Evolutionary conservation across 2,797 vertebrate species (phyloP).

Genomic region (Sebastes steindachneri): DNA sequence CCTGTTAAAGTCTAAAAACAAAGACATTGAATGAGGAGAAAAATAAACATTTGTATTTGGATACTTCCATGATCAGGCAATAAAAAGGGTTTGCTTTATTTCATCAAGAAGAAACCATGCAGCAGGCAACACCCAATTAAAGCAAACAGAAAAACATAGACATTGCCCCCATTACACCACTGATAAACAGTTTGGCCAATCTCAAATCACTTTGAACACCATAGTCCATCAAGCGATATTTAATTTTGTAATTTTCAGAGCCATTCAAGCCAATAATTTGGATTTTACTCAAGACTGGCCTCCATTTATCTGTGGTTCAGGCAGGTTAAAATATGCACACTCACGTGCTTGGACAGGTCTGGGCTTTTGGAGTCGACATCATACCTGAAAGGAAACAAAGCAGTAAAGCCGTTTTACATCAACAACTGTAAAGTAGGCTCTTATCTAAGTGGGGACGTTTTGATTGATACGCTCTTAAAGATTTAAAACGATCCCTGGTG

Average conservation of each 20-base stretch:
- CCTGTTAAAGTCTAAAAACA: neutral
- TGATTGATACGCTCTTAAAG: neutral
- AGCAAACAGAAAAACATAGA: neutral
- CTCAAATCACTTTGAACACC: neutral
- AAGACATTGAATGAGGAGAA: slow-evolving; percentile 15
- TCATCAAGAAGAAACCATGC: slow-evolving; percentile 59
- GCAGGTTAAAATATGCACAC: slow-evolving; percentile 57
- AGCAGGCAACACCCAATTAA: slow-evolving; percentile 34
- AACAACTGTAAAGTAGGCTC: neutral
- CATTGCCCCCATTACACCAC: slow-evolving; percentile 31
- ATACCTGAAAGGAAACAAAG: slow-evolving; percentile 83
- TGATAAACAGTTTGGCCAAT: slow-evolving; percentile 26
- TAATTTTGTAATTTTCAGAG: neutral
- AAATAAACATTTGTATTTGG: slow-evolving; percentile 62
- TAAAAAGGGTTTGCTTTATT: slow-evolving; percentile 71
- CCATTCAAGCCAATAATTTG: slow-evolving; percentile 12
- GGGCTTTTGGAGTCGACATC: slow-evolving; percentile 97
- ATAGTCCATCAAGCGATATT: neutral
- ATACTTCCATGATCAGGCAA: slow-evolving; percentile 42
- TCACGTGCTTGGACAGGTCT: slow-evolving; percentile 96
- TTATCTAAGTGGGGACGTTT: neutral
- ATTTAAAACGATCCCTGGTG: neutral
- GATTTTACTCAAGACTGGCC: slow-evolving; percentile 17
- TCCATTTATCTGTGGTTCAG: slow-evolving; percentile 51
- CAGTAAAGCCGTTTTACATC: neutral